phyloP scores from a whole-genome alignment of 2,797 vertebrate species.

The Propithecus perrieri region DNA sequence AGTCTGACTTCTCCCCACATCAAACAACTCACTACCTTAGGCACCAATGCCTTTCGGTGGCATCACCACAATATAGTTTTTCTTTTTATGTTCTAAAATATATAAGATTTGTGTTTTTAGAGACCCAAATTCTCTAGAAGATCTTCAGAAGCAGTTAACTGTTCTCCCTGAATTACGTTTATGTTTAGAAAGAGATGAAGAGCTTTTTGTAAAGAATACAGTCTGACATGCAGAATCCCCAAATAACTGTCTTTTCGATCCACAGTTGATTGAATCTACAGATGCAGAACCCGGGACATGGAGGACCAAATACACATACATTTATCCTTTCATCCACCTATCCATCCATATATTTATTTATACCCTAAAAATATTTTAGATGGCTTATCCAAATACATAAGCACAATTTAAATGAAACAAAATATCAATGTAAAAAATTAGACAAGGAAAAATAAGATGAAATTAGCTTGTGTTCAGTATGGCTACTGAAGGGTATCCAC shows the following conservation, averaged over 20 bases:
- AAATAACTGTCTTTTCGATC: background rate
- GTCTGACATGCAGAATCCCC: background rate
- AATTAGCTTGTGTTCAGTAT: background rate
- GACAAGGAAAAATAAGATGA: background rate
- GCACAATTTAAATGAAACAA: background rate
- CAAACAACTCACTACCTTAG: background rate
- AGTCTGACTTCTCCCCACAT: background rate
- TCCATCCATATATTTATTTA: background rate
- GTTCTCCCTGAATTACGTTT: background rate
- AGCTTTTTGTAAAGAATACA: background rate
- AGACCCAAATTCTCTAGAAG: background rate
- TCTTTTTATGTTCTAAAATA: slow-evolving; percentile 31
- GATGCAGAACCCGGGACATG: background rate
- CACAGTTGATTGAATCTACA: background rate
- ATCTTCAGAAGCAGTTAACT: slow-evolving; percentile 34
- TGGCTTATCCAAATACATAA: background rate
- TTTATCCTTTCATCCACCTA: background rate
- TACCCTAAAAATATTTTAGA: background rate
- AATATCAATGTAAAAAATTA: background rate
- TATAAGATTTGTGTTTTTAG: background rate
- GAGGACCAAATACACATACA: no score
- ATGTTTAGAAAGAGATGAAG: background rate
- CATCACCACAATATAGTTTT: background rate
- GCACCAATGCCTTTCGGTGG: background rate
- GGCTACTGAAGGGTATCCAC: background rate